Evolutionary conservation across 2,888 invertebrate genomes (phyloP), one percentile per base, ranked within the genome.

Genomic region (Pelosia muscerda): DNA sequence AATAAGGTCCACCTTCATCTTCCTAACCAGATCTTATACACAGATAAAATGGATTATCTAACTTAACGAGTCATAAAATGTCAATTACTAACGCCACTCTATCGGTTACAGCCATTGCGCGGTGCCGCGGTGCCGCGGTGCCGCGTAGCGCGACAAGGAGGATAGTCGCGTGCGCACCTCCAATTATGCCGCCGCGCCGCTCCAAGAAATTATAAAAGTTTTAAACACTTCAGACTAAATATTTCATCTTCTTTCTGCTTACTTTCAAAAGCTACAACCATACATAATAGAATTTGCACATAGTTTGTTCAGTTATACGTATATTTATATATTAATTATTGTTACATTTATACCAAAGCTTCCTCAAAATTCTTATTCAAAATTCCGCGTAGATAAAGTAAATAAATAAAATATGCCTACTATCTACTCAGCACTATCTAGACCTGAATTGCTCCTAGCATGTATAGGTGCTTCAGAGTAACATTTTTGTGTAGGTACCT

Each of bases 51-150:
- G 66, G 69, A 71, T 75, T 69, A 75, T 77, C 71, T 69, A 73
- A 72, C 72, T 74, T 73, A 79, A 79, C 75, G 74, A 78, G 74
- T 76, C 74, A 80, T 78, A 78, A 78, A 79, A 79, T 76, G 73
- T 76, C 80, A 78, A 76, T 74, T 67, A 67, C 66, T 54, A 63
- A 60, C 73, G 73, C 78, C 68, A 65, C 76, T 76, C 78, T 78
- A 79, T 72, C 66, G 73, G 71, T 63, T 64, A 69, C 69, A 55
- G 63, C 53, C 53, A n/a, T n/a, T n/a, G n/a, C n/a, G n/a, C n/a
- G 65, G 26, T 59, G 62, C 28, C 19, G 34, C 11, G 34, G 23
- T 58, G 34, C 22, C 2, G 10, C 2, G 56, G 26, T 23, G 25
- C 64, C 19, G 66, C 13, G 31, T 54, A 42, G 42, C 54, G 61